Conservation (phyloP, 2,113 vertebrate genomes). For the Phalacrocorax pelagicus region DNA sequence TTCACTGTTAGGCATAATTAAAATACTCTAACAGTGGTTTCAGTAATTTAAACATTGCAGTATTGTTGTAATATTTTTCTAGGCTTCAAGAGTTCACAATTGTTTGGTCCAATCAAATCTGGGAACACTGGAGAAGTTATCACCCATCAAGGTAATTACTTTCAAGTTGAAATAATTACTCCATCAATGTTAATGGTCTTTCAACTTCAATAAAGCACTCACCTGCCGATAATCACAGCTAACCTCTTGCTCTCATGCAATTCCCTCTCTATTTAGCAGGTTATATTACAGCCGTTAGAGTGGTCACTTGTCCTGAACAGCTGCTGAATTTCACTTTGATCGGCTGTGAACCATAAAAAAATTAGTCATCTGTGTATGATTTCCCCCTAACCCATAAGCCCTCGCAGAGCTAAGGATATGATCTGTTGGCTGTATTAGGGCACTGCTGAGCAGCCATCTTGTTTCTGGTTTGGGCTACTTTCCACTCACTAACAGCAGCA, state of each 20-base stretch:
- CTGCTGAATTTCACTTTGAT: slow-evolving; percentile 88
- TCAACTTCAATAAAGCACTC: slow-evolving; percentile 92
- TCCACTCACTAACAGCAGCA: slow-evolving; percentile 38
- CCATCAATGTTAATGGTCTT: slow-evolving; percentile 93
- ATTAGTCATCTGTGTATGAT: slow-evolving; percentile 85
- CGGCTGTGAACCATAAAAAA: slow-evolving; percentile 83
- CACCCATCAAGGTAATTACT: slow-evolving; percentile 89
- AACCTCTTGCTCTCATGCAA: slow-evolving; percentile 85
- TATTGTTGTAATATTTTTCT: slow-evolving; percentile 85
- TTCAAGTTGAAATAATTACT: slow-evolving; percentile 92
- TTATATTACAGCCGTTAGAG: slow-evolving; percentile 85
- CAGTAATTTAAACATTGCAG: slow-evolving; percentile 76
- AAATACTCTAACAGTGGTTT: slow-evolving; percentile 73
- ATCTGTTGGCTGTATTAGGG: slow-evolving; percentile 59
- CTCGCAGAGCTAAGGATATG: slow-evolving; percentile 74
- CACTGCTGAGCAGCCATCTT: slow-evolving; percentile 72
- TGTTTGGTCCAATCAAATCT: slow-evolving; percentile 81
- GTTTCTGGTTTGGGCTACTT: slow-evolving; percentile 64
- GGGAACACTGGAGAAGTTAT: slow-evolving; percentile 82
- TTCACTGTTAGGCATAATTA: slow-evolving; percentile 76
- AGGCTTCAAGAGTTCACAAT: slow-evolving; percentile 79
- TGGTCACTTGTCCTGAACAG: slow-evolving; percentile 89
- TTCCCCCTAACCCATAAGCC: slow-evolving; percentile 79
- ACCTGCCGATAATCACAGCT: slow-evolving; percentile 87
- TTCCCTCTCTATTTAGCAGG: slow-evolving; percentile 87